These are phyloP conservation scores for Drosophila pectinifera DNA, from an alignment of 1,140 invertebrate genomes.

Conservation along the genomic window DNA sequence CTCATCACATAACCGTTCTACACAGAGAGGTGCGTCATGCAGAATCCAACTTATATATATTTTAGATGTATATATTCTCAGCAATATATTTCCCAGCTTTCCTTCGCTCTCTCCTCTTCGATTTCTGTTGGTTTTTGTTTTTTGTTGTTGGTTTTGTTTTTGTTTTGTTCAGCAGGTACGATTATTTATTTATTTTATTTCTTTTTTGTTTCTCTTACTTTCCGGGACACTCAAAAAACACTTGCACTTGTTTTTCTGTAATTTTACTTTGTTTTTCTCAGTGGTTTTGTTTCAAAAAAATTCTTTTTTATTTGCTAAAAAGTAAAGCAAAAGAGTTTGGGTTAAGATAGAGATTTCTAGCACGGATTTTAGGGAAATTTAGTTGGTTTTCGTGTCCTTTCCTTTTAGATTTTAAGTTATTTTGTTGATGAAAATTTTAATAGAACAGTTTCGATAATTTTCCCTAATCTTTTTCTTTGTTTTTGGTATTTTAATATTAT, in stretches of 20 bases:
- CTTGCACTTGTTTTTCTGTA: slow-evolving; percentile 17
- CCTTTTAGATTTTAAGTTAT: not conserved
- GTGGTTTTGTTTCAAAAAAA: slow-evolving; percentile 39
- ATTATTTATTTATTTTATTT: slow-evolving; percentile 1
- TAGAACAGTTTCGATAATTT: not conserved
- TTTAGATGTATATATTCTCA: slow-evolving; percentile 8
- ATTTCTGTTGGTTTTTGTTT: slow-evolving; percentile 4
- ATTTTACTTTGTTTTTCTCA: slow-evolving; percentile 12
- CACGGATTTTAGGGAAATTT: slow-evolving; percentile 15
- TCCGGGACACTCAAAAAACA: slow-evolving; percentile 18
- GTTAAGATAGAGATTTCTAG: slow-evolving; percentile 29
- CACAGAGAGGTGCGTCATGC: slow-evolving; percentile 75
- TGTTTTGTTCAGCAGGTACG: slow-evolving; percentile 64
- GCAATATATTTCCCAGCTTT: slow-evolving; percentile 13
- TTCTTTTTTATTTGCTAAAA: slow-evolving; percentile 27
- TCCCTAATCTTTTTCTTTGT: not conserved
- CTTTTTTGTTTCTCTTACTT: not conserved
- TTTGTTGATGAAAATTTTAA: too few relatives aligned
- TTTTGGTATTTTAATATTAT: too few relatives aligned
- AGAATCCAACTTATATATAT: slow-evolving; percentile 26
- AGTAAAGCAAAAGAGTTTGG: slow-evolving; percentile 9
- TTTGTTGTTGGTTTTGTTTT: slow-evolving; percentile 4
- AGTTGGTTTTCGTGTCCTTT: not conserved
- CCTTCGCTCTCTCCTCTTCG: not conserved
- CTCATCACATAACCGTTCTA: slow-evolving; percentile 85